phyloP scores from a whole-genome alignment of 2,888 invertebrate genomes.

The Drosophila eohydei region DNA sequence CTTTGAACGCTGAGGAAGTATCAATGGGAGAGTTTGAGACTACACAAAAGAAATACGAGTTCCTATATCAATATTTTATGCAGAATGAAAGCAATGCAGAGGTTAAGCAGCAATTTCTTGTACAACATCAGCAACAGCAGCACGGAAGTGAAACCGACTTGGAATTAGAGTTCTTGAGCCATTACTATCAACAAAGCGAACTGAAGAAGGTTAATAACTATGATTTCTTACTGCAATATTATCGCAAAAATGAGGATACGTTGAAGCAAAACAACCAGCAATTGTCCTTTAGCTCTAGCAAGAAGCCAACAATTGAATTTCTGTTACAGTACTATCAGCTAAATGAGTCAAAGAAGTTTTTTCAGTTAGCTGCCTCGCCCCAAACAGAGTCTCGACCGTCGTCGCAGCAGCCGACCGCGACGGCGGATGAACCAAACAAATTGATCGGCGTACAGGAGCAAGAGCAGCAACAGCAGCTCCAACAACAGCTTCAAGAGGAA shows the following conservation, averaged over 20 bases:
- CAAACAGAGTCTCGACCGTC: constrained; percentile 72
- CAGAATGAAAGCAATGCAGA: constrained; percentile 82
- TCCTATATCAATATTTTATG: constrained; percentile 83
- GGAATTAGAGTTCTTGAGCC: constrained; percentile 82
- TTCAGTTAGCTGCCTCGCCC: constrained; percentile 85
- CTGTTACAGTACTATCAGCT: constrained; percentile 84
- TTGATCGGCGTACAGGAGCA: constrained; percentile 38
- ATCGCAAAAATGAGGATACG: constrained; percentile 80
- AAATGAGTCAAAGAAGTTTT: constrained; percentile 85
- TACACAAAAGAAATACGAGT: constrained; percentile 80
- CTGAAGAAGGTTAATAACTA: constrained; percentile 83
- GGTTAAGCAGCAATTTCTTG: constrained; percentile 70
- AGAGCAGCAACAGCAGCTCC: background rate
- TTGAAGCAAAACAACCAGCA: constrained; percentile 42
- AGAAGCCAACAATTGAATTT: constrained; percentile 83
- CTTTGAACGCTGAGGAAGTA: constrained; percentile 73
- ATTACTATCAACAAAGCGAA: constrained; percentile 84
- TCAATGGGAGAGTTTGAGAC: constrained; percentile 66
- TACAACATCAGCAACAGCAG: constrained; percentile 67
- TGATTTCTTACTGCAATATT: constrained; percentile 84
- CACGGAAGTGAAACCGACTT: constrained; percentile 57
- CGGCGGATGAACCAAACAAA: constrained; percentile 52
- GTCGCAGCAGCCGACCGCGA: constrained; percentile 62
- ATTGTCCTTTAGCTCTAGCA: constrained; percentile 58
- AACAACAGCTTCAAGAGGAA: constrained; percentile 3